phyloP scores from a whole-genome alignment of 1,140 invertebrate species.

The Carcinoscorpius rotundicauda region DNA sequence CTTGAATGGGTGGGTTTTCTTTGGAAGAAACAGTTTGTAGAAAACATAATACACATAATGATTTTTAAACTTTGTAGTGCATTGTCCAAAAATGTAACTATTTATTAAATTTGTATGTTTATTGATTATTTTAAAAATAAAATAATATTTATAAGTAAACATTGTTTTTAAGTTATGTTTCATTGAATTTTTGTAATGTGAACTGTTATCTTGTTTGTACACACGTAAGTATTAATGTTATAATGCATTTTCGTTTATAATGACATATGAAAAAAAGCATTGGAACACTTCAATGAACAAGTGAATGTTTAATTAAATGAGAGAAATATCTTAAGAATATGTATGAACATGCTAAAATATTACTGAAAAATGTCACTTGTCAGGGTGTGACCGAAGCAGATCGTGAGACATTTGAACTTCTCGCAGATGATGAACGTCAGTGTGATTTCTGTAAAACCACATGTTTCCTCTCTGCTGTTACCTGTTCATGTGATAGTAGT shows the following conservation, averaged over 20 bases:
- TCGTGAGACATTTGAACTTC: conserved; percentile 78
- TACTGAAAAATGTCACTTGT: background rate
- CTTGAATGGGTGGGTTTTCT: conserved; percentile 26
- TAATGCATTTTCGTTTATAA: no score
- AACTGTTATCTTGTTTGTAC: background rate
- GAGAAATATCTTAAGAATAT: background rate
- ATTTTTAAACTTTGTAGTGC: background rate
- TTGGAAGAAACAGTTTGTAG: background rate
- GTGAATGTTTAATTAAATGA: background rate
- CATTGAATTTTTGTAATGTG: background rate
- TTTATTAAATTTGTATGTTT: background rate
- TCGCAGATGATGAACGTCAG: conserved; percentile 89
- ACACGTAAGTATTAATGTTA: no score
- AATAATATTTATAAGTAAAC: background rate
- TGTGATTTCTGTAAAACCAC: conserved; percentile 93
- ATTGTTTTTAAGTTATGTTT: background rate
- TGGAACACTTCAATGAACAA: background rate
- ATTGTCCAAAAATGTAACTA: background rate
- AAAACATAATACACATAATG: no score
- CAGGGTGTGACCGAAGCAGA: conserved; percentile 71
- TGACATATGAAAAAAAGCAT: no score
- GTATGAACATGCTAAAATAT: background rate
- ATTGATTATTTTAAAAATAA: background rate
- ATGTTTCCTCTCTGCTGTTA: conserved; percentile 88
- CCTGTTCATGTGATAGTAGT: conserved; percentile 60